phyloP scores from a whole-genome alignment of 2,797 vertebrate species.

The Odontamblyopus lacepedii region DNA sequence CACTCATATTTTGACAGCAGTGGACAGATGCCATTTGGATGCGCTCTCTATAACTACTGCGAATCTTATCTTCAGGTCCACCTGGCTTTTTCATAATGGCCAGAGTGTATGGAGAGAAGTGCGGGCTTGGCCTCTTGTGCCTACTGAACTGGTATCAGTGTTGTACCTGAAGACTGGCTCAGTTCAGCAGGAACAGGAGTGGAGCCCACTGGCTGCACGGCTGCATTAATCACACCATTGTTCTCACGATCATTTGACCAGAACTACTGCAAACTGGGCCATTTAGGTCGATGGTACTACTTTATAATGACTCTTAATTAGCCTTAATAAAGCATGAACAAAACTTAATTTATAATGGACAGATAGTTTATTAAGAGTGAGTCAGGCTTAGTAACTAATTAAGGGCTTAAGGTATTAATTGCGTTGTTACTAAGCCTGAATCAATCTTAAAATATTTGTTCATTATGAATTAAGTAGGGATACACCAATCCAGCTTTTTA shows the following conservation, averaged over 20 bases:
- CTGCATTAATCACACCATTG: slow-evolving; percentile 4
- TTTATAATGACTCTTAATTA: too few relatives aligned
- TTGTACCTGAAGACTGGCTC: slow-evolving; percentile 90
- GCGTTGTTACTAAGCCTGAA: too few relatives aligned
- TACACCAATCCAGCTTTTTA: too few relatives aligned
- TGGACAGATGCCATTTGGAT: slow-evolving; percentile 10
- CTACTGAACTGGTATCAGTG: slow-evolving; percentile 90
- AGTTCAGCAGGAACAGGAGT: slow-evolving; percentile 99
- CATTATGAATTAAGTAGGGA: too few relatives aligned
- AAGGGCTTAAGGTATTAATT: too few relatives aligned
- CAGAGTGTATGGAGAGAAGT: not conserved
- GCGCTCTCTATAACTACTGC: not conserved
- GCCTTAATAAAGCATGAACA: too few relatives aligned
- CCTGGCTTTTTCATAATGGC: slow-evolving; percentile 1
- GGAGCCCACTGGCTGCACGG: slow-evolving; percentile 53
- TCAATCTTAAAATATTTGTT: too few relatives aligned
- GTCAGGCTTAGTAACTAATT: too few relatives aligned
- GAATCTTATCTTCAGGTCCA: slow-evolving; percentile 11
- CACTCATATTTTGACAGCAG: slow-evolving; percentile 3
- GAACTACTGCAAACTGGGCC: not conserved
- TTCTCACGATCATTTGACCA: slow-evolving; percentile 8
- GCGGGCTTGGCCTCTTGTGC: slow-evolving; percentile 80
- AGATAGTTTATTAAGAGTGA: too few relatives aligned
- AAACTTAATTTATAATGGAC: too few relatives aligned
- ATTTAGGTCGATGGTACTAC: slow-evolving; percentile 5